Evolutionary conservation across 2,888 invertebrate genomes (phyloP).

Genomic region (Aspidiotus rigidus): DNA sequence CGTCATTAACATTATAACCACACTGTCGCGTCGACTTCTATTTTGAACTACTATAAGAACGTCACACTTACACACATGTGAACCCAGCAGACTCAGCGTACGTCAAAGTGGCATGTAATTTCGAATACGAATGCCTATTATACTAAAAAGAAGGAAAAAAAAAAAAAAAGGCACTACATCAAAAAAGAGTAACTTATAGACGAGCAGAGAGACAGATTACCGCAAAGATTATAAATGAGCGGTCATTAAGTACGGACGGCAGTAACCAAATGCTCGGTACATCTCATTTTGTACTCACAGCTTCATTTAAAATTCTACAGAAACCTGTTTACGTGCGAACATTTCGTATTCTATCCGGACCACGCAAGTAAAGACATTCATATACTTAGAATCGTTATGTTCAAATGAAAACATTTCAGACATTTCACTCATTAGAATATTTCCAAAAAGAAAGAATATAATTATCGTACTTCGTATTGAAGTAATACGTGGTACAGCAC

Average conservation of each 20-base stretch:
- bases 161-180: neutral
- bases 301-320: conserved; percentile 27
- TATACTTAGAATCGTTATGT: too few species aligned
- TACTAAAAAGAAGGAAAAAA: neutral
- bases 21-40: too few species aligned
- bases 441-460: too few species aligned
- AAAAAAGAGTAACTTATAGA: neutral
- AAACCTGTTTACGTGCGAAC: conserved; percentile 24
- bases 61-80: too few species aligned
- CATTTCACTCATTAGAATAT: neutral
- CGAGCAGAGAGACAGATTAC: conserved; percentile 25
- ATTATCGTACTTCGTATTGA: too few species aligned
- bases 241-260: conserved; percentile 18
- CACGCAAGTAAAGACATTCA: too few species aligned
- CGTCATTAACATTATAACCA: too few species aligned
- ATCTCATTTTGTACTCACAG: conserved; percentile 30
- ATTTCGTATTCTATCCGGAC: conserved; percentile 2
- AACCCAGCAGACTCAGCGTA: too few species aligned
- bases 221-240: conserved; percentile 29
- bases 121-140: too few species aligned
- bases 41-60: too few species aligned
- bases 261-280: conserved; percentile 13
- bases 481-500: too few species aligned
- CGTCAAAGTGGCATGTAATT: too few species aligned
- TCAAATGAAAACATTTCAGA: neutral